Percentiles rank a stretch among this genome's conserved stretches.
Evolutionary conservation across 2,888 invertebrate species (phyloP).

Genomic region (Abrostola tripartita): DNA sequence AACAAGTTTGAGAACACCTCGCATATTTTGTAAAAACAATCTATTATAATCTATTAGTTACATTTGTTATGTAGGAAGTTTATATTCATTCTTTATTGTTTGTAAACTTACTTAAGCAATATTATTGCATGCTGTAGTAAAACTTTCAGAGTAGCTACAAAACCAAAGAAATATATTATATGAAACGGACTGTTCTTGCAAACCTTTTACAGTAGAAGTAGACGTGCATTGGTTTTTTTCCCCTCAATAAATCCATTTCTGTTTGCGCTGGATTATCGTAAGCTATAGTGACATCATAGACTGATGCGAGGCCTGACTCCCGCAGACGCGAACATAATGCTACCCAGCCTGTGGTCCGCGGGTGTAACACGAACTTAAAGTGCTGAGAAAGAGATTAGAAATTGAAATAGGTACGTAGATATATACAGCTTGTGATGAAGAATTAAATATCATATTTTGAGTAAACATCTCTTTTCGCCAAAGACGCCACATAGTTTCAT

Average conservation of each 20-base stretch:
- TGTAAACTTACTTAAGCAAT: too few species aligned
- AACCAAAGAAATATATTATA: too few species aligned
- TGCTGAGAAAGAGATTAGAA: constrained; percentile 58
- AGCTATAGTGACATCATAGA: constrained; percentile 96
- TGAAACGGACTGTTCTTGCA: too few species aligned
- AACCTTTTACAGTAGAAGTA: constrained; percentile 93
- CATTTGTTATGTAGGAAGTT: too few species aligned
- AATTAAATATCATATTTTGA: not conserved
- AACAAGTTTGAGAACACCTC: too few species aligned
- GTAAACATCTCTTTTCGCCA: too few species aligned
- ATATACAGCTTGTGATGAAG: not conserved
- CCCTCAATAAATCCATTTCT: constrained; percentile 91
- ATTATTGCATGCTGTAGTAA: too few species aligned
- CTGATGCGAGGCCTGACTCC: constrained; percentile 90
- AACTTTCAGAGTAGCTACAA: too few species aligned
- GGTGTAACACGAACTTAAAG: constrained; percentile 94
- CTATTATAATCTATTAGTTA: too few species aligned
- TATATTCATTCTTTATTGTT: too few species aligned
- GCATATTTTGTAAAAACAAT: too few species aligned
- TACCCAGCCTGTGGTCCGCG: constrained; percentile 94
- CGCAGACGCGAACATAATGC: constrained; percentile 88
- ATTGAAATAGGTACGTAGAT: constrained; percentile 5
- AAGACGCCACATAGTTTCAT: too few species aligned
- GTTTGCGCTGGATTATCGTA: constrained; percentile 94
- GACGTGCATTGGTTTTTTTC: constrained; percentile 92